Base-by-base conservation (phyloP, 2,888 invertebrate species). In the Epirrhoe alternata region DNA sequence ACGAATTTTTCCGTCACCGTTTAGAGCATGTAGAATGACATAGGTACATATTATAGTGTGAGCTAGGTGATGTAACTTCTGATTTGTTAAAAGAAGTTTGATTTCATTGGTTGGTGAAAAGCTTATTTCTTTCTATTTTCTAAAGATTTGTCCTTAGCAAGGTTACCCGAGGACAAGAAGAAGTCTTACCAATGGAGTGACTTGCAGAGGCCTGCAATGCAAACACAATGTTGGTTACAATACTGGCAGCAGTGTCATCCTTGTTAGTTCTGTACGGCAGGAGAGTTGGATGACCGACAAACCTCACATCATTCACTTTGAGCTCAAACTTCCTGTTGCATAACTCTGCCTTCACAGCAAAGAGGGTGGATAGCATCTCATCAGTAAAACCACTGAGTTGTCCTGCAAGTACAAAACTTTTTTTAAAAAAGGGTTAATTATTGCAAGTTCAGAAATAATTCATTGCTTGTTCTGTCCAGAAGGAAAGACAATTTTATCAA, bases 301-400 rank as follows among this genome's bases (percentile, higher is more conserved):
- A 99, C 52, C 98, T 94, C 0, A 99, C 97, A 94, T 99, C 98
- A 88, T 99, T 98, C 0, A 99, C 96, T 94, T 99, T 98, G 0
- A 99, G 92, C 85, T 98, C 98, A 91, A 99, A 98, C 85, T 98
- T 98, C 70, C 96, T 94, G 80, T 97, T 97, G 82, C 98, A 98
- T 17, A 99, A 89, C 78, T 98, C 97, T 8, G 96, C 95, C 84
- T 98, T 98, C 0, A 98, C 98, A 6, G 98, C 98, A 88, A 98
- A 97, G 49, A 98, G 87, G 1, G 97, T 97, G 8, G 98, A 97
- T 7, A 98, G 86, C 72, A 97, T 97, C 89, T 98, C 97, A 88
- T 97, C 97, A 0, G 96, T 95, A 79, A 97, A 96, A 0, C 97
- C 97, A 66, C 95, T 95, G 8, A 97, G 85, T 74, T 94, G 94